Percentiles rank a stretch among this genome's conserved stretches.
Evolutionary conservation across 1,140 invertebrate species (phyloP).

Genomic region (Radopholus similis): DNA sequence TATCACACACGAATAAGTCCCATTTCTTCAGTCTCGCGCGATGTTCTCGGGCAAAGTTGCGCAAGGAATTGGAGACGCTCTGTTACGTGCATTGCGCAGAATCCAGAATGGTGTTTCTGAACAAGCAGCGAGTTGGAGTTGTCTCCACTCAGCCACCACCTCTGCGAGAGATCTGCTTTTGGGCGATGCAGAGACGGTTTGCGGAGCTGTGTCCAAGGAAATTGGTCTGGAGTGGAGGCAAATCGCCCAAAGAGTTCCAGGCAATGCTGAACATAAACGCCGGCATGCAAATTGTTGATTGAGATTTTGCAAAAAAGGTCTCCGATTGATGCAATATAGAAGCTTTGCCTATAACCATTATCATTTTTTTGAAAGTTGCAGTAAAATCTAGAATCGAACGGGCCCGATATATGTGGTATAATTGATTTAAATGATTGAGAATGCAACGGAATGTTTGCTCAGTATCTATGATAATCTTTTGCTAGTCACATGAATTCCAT

Average conservation of each 20-base stretch:
- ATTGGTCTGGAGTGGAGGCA: constrained; percentile 18
- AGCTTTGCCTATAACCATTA: no score
- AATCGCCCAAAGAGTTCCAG: constrained; percentile 16
- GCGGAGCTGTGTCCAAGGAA: not conserved
- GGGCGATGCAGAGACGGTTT: constrained; percentile 15
- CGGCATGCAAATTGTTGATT: not conserved
- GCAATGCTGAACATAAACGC: constrained; percentile 8
- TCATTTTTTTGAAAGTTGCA: no score
- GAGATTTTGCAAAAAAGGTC: no score
- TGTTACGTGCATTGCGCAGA: constrained; percentile 10
- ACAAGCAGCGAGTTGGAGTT: constrained; percentile 22
- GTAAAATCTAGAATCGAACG: no score
- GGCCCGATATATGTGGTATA: no score
- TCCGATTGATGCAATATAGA: no score
- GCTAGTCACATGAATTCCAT: no score
- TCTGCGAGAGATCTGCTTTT: constrained; percentile 26
- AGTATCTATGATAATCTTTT: no score
- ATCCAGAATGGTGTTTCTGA: constrained; percentile 14
- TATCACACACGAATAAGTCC: not conserved
- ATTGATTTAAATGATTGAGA: no score
- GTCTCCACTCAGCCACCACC: constrained; percentile 19
- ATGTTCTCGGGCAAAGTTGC: constrained; percentile 4
- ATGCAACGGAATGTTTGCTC: no score
- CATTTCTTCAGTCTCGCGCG: constrained; percentile 1
- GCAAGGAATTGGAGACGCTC: constrained; percentile 10